Base-by-base conservation (phyloP, 1,140 invertebrate genomes). In the Megalonaias nervosa region DNA sequence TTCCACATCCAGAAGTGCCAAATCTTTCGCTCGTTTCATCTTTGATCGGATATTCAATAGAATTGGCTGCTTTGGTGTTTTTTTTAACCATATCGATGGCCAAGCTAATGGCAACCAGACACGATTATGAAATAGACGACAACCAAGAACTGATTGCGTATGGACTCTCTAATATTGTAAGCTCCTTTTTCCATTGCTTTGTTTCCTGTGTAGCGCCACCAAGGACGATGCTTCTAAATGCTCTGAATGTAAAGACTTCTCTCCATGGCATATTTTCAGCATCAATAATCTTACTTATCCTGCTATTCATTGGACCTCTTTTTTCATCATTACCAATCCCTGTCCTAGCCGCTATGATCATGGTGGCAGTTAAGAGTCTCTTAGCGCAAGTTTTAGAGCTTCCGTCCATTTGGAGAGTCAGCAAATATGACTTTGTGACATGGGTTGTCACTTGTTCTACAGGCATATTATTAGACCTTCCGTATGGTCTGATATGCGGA, bases 201-300 rank as follows among this genome's bases (percentile, higher is more conserved):
- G 91, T 92, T 13, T 88, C 86, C 11, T 97, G 96, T 2, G 96
- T 94, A 59, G 94, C 95, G 13, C 95, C 95, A 86, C 94, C 95
- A 1, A 91, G 95, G 79, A 97, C 96, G 56, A 96, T 97, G 85
- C 71, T 88, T 23, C 79, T 85, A 11, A 85, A 78, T 59, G 77
- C 79, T 13, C 65, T 82, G 26, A 84, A 80, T 21, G 65, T 83
- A 11, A 84, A 80, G 74, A 79, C 84, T 17, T 85, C 83, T n/a
- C 65, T 88, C 19, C 82, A 85, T 71, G 85, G 78, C 2, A 60
- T 93, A 48, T 62, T 92, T 12, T 89, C 91, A 12, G 82, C 89
- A 48, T 71, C 87, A 1, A 85, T 93, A 55, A 81, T 92, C 11
- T 80, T 92, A 17, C 79, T 92, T 17, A 89, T 92, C 66, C 80